Evolutionary conservation across 2,797 vertebrate genomes (phyloP).

Genomic region (Lagocephalus sceleratus): DNA sequence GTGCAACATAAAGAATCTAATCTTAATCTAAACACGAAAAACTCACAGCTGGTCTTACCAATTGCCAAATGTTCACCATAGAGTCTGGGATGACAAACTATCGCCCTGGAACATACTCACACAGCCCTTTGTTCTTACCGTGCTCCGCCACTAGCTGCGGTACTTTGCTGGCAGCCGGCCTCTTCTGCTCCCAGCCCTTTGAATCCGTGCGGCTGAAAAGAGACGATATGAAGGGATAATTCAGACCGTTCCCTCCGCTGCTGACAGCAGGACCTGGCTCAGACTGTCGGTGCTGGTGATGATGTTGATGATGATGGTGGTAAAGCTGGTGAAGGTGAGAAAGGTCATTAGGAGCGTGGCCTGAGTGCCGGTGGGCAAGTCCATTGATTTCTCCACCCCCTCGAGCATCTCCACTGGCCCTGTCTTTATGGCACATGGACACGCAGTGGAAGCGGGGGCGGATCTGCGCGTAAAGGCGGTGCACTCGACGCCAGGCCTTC

Average conservation of each 20-base stretch:
- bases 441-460: constrained; percentile 17
- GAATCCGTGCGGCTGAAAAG: constrained; percentile 51
- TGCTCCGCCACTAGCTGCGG: constrained; percentile 83
- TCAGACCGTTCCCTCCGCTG: constrained; percentile 74
- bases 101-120: constrained; percentile 7
- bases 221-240: constrained; percentile 92
- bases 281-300: constrained; percentile 52
- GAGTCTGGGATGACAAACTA: neutral
- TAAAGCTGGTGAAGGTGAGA: constrained; percentile 86
- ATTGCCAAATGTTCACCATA: constrained; percentile 3
- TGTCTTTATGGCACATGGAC: constrained; percentile 55
- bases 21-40: neutral
- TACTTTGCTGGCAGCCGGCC: constrained; percentile 75
- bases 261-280: constrained; percentile 45
- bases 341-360: constrained; percentile 70
- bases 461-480: constrained; percentile 64
- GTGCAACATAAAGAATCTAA: too few species aligned
- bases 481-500: constrained; percentile 81
- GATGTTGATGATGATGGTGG: constrained; percentile 84
- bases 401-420: constrained; percentile 58
- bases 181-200: constrained; percentile 63
- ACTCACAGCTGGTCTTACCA: neutral
- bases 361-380: constrained; percentile 67
- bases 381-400: constrained; percentile 67
- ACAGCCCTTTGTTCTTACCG: constrained; percentile 71